Percentiles rank a stretch among this genome's conserved stretches.
These are phyloP conservation scores for Idris sp. DNA, from an alignment of 1,140 invertebrate genomes.

Conservation along the genomic window DNA sequence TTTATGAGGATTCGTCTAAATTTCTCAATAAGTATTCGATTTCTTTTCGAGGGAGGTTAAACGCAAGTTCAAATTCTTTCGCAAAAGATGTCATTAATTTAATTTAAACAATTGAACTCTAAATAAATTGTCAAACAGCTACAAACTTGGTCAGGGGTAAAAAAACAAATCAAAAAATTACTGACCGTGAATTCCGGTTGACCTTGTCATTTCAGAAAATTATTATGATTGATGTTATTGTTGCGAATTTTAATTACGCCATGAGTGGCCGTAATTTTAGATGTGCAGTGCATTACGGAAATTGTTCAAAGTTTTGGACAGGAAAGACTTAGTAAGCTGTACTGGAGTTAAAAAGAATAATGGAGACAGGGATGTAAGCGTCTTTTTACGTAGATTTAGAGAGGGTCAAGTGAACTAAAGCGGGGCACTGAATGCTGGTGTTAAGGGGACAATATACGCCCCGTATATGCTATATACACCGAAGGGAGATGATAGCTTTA, in stretches of 20 bases:
- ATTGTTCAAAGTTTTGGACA: too few relatives aligned
- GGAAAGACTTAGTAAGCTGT: too few relatives aligned
- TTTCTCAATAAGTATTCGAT: slow-evolving; percentile 46
- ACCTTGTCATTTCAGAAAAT: slow-evolving; percentile 42
- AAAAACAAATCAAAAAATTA: slow-evolving; percentile 2
- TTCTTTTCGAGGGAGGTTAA: too few relatives aligned
- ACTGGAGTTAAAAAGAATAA: slow-evolving; percentile 39
- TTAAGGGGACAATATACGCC: slow-evolving; percentile 75
- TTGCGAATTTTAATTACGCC: slow-evolving; percentile 18
- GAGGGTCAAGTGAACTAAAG: slow-evolving; percentile 77
- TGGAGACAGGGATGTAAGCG: slow-evolving; percentile 28
- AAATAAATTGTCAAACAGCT: too few relatives aligned
- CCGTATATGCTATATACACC: too few relatives aligned
- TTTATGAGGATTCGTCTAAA: slow-evolving; percentile 59
- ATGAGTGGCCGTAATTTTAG: slow-evolving; percentile 21
- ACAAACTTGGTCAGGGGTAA: too few relatives aligned
- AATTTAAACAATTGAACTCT: too few relatives aligned
- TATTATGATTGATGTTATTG: slow-evolving; percentile 19
- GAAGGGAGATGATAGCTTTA: slow-evolving; percentile 73
- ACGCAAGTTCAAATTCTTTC: too few relatives aligned
- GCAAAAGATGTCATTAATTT: too few relatives aligned
- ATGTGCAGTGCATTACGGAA: slow-evolving; percentile 77
- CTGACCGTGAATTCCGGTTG: slow-evolving; percentile 51
- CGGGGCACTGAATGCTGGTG: slow-evolving; percentile 71
- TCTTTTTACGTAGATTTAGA: slow-evolving; percentile 56